phyloP scores from a whole-genome alignment of 2,888 invertebrate genomes.

The Lydus trimaculatus region DNA sequence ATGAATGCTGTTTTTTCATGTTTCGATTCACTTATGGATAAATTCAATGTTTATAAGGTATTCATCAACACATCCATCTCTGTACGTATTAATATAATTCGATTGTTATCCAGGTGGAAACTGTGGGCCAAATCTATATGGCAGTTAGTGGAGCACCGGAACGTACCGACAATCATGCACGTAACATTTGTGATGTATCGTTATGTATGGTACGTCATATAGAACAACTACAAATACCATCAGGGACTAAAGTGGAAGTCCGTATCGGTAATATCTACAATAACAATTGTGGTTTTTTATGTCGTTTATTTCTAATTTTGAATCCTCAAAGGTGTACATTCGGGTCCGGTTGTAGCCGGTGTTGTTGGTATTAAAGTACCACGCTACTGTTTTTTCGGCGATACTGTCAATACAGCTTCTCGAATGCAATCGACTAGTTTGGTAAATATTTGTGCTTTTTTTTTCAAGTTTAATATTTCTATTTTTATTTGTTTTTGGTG shows the following conservation, averaged over 20 bases:
- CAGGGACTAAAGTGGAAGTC: slow-evolving; percentile 67
- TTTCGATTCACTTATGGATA: slow-evolving; percentile 84
- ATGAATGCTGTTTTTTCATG: slow-evolving; percentile 88
- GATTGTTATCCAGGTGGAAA: slow-evolving; percentile 75
- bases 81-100: neutral
- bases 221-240: slow-evolving; percentile 69
- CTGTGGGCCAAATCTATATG: slow-evolving; percentile 93
- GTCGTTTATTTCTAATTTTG: neutral
- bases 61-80: slow-evolving; percentile 3
- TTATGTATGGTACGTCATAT: slow-evolving; percentile 76
- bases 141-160: slow-evolving; percentile 90
- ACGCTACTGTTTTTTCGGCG: slow-evolving; percentile 87
- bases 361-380: slow-evolving; percentile 84
- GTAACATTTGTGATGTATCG: slow-evolving; percentile 79
- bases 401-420: slow-evolving; percentile 89
- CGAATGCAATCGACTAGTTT: slow-evolving; percentile 79
- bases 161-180: slow-evolving; percentile 74
- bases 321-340: slow-evolving; percentile 72
- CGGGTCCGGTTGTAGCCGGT: slow-evolving; percentile 86
- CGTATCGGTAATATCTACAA: slow-evolving; percentile 65
- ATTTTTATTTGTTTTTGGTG: neutral
- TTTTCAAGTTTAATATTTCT: neutral
- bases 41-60: slow-evolving; percentile 88
- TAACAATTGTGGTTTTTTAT: neutral
- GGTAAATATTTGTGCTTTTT: slow-evolving; percentile 55